phyloP scores from a whole-genome alignment of 2,888 invertebrate species.

The Orgyia antiqua region DNA sequence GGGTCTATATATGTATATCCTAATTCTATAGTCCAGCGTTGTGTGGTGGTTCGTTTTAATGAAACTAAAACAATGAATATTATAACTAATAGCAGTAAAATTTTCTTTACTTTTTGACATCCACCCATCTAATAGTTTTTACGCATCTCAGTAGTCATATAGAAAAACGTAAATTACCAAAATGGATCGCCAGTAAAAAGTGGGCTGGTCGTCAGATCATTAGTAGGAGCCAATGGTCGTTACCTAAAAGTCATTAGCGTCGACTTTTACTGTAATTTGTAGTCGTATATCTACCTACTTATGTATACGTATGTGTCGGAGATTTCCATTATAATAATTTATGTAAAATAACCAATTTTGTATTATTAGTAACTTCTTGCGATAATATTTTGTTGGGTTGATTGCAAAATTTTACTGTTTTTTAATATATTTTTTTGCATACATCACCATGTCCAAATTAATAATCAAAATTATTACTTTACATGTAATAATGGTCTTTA shows the following conservation, averaged over 20 bases:
- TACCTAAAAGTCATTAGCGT: slow-evolving; percentile 75
- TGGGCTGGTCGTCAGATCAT: slow-evolving; percentile 66
- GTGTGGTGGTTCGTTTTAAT: no score
- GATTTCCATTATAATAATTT: slow-evolving; percentile 58
- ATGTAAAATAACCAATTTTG: slow-evolving; percentile 64
- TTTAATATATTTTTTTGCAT: slow-evolving; percentile 23
- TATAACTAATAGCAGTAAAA: no score
- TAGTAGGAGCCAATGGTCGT: slow-evolving; percentile 74
- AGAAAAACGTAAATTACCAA: slow-evolving; percentile 62
- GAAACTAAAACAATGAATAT: no score
- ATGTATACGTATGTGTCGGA: slow-evolving; percentile 25
- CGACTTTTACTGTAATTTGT: slow-evolving; percentile 73
- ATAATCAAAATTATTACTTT: slow-evolving; percentile 16
- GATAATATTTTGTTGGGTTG: slow-evolving; percentile 43
- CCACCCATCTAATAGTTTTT: slow-evolving; percentile 40
- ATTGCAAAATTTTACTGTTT: slow-evolving; percentile 38
- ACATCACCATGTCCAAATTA: slow-evolving; percentile 7
- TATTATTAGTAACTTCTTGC: slow-evolving; percentile 52
- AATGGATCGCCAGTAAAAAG: slow-evolving; percentile 69
- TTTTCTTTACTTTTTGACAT: no score
- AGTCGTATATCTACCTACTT: slow-evolving; percentile 37
- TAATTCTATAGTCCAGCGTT: no score
- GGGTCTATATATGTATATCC: no score
- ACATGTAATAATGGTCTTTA: slow-evolving; percentile 16
- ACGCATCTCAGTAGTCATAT: slow-evolving; percentile 50